Percentiles rank a stretch among this genome's conserved stretches.
Evolutionary conservation across 1,140 invertebrate species (phyloP).

Genomic region (Drosophila orena): DNA sequence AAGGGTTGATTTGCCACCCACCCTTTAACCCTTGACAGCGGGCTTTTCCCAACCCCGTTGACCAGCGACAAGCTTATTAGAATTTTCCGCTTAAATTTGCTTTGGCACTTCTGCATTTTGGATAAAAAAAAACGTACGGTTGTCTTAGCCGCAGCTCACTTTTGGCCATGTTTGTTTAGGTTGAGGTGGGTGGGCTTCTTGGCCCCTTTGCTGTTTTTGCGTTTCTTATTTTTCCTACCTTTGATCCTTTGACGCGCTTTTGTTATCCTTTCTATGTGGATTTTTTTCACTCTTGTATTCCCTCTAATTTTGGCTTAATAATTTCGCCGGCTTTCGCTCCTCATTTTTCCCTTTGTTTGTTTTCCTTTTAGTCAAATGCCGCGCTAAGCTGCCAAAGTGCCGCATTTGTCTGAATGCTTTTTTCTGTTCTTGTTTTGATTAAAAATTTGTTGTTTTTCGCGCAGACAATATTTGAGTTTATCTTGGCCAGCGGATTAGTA

Average conservation of each 20-base stretch:
- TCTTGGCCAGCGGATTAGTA: conserved; percentile 77
- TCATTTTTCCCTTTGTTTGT: conserved; percentile 63
- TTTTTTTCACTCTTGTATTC: conserved; percentile 39
- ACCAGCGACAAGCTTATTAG: conserved; percentile 72
- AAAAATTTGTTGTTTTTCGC: conserved; percentile 58
- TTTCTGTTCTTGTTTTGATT: conserved; percentile 66
- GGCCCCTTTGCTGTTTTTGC: conserved; percentile 13
- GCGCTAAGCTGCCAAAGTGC: conserved; percentile 75
- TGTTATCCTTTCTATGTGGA: conserved; percentile 47
- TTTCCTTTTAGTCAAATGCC: conserved; percentile 69
- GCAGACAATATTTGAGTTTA: conserved; percentile 60
- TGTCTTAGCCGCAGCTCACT: conserved; percentile 54
- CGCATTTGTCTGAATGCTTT: conserved; percentile 67
- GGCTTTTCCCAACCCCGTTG: conserved; percentile 20
- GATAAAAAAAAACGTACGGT: conserved; percentile 49
- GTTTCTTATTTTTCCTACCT: conserved; percentile 49
- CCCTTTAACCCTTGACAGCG: conserved; percentile 21
- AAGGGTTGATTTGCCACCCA: conserved; percentile 58
- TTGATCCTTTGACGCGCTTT: conserved; percentile 81
- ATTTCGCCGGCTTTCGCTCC: conserved; percentile 50
- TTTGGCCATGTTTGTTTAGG: conserved; percentile 73
- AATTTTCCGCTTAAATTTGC: conserved; percentile 83
- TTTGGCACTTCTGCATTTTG: conserved; percentile 57
- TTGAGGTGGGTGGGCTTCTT: conserved; percentile 38
- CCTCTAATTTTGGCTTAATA: conserved; percentile 72